Percentiles rank a stretch among this genome's conserved stretches.
These are phyloP conservation scores for Halcyon chelicuti DNA, from an alignment of 2,797 vertebrate species.

Conservation along the genomic window DNA sequence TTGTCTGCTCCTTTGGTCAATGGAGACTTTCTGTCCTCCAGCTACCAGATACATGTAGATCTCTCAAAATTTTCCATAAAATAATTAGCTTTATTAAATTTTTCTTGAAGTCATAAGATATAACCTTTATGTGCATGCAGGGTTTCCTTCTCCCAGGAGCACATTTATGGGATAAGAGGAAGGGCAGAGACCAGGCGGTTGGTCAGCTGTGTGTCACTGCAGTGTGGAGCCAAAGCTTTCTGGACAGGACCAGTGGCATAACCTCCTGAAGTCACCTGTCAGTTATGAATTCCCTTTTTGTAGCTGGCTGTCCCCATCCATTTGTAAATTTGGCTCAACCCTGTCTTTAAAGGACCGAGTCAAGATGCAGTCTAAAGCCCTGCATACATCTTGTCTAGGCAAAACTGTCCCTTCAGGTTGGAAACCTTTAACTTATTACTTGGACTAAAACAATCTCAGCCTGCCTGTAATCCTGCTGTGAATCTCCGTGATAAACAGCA, in stretches of 20 bases:
- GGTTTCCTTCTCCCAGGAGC: background rate
- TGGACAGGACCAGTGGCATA: background rate
- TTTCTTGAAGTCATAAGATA: background rate
- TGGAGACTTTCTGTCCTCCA: background rate
- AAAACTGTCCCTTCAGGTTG: background rate
- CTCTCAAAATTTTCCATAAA: background rate
- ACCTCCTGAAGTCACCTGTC: background rate
- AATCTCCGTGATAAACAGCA: background rate
- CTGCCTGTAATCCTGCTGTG: background rate
- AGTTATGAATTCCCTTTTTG: background rate
- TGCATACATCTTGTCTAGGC: background rate
- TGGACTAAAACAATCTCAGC: background rate
- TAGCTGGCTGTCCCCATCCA: background rate
- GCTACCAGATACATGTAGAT: background rate
- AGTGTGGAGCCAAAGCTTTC: background rate
- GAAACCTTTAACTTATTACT: background rate
- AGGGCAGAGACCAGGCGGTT: background rate
- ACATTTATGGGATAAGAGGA: background rate
- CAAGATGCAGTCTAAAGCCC: background rate
- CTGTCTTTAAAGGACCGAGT: background rate
- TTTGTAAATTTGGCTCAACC: background rate
- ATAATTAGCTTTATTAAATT: background rate
- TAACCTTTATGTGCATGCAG: background rate
- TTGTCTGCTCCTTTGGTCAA: background rate
- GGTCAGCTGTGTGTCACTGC: background rate